Evolutionary conservation across 2,888 invertebrate genomes (phyloP), one percentile per base, ranked within the genome.

Genomic region (Sminthurinus aureus): DNA sequence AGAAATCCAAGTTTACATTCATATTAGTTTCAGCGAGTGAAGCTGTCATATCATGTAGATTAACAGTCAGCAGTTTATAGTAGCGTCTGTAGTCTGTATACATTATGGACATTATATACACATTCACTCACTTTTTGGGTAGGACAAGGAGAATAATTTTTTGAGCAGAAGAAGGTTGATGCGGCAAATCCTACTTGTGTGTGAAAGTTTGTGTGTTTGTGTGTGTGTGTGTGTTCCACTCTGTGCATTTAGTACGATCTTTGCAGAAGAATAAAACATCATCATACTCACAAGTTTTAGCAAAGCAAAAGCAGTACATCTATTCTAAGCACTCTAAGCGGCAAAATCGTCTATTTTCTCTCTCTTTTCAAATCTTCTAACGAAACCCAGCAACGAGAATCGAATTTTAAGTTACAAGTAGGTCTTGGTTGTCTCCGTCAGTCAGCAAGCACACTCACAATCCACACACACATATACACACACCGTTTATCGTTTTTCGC

Each of bases 401-500:
- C 24, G 78, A 64, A 78, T 64, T 78, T 24, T 51, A 52, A 64
- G 58, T 52, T 26, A 24, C 24, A 78, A 78, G 52, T 52, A 78
- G 20, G 58, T 64, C 78, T 64, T 78, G 20, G 78, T 26, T 78
- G 76, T 64, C 78, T 78, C 64, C 18, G 20, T 51, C 20, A 24
- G 22, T 38, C 52, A 77, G 51, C n/a, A 22, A 12, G 9, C 50
- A 38, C 6, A 38, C 38, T 38, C 38, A 38, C 38, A 38, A 38
- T 4, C 38, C 15, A 24, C 38, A 24, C 18, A n/a, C 15, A 66
- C 2, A 8, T 8, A 66, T 6, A 38, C 38, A 38, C 38, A 77
- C 58, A 79, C 24, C 50, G 69, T 79, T 79, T 69, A 20, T 66
- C 79, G 18, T 75, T 79, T 79, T 79, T 69, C 79, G 79, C 79